Percentiles rank a stretch among this genome's conserved stretches.
phyloP scores from a whole-genome alignment of 1,140 invertebrate genomes.

The Eubasilissa regina region DNA sequence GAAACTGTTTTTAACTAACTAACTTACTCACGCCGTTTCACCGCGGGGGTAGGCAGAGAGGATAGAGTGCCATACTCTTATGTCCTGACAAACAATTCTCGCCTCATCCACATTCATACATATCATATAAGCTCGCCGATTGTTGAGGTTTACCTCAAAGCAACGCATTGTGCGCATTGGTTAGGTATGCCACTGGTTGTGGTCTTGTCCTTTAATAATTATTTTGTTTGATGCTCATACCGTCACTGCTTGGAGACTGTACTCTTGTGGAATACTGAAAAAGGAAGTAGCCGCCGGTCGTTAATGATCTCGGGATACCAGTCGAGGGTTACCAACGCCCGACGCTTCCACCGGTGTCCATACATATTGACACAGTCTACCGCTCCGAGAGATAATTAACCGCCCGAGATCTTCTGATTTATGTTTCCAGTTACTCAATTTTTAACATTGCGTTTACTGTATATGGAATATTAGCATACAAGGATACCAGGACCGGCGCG shows the following conservation, averaged over 20 bases:
- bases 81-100: no score
- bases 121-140: no score
- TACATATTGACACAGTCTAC: constrained; percentile 35
- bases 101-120: no score
- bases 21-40: no score
- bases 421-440: constrained; percentile 23
- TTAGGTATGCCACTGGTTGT: no score
- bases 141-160: no score
- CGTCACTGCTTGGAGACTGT: not conserved
- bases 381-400: constrained; percentile 35
- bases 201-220: no score
- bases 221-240: no score
- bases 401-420: constrained; percentile 37
- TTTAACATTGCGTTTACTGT: constrained; percentile 23
- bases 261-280: constrained; percentile 2
- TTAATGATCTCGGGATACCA: not conserved
- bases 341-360: not conserved
- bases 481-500: not conserved
- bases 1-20: no score
- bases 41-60: no score
- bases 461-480: constrained; percentile 34
- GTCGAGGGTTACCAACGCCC: not conserved
- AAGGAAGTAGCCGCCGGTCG: not conserved
- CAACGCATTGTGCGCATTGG: no score
- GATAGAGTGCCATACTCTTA: no score